Conservation (phyloP, 2,888 invertebrate genomes). For the Archips crataeganus region DNA sequence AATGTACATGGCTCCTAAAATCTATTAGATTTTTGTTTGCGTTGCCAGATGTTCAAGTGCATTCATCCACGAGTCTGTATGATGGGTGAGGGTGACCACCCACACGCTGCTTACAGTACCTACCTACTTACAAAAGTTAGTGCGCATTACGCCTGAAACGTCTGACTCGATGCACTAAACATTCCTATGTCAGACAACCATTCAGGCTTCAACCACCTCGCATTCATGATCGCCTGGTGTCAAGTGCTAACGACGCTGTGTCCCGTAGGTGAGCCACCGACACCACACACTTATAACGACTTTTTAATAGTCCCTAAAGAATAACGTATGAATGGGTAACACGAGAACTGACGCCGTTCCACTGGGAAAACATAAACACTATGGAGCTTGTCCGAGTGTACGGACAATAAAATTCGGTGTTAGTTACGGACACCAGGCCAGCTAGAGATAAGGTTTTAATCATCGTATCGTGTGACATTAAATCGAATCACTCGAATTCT, state of each 20-base stretch:
- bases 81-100: not conserved
- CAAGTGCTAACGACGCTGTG: conserved; percentile 82
- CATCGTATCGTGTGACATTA: conserved; percentile 35
- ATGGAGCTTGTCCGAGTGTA: conserved; percentile 62
- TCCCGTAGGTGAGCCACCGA: conserved; percentile 75
- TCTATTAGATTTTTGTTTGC: too few relatives aligned
- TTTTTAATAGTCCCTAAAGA: conserved; percentile 81
- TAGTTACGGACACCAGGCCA: conserved; percentile 58
- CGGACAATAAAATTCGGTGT: conserved; percentile 76
- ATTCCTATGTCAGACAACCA: conserved; percentile 36
- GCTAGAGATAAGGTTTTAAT: conserved; percentile 43
- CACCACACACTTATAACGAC: conserved; percentile 73
- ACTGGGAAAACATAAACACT: conserved; percentile 78
- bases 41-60: too few relatives aligned
- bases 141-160: not conserved
- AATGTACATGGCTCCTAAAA: too few relatives aligned
- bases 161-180: conserved; percentile 1
- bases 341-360: conserved; percentile 70
- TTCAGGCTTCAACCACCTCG: conserved; percentile 50
- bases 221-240: conserved; percentile 78
- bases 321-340: conserved; percentile 84
- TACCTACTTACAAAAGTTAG: not conserved
- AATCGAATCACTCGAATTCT: conserved; percentile 36
- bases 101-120: not conserved
- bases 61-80: not conserved